Percentiles rank a stretch among this genome's conserved stretches.
Evolutionary conservation across 2,113 vertebrate species (phyloP).

Genomic region (Laterallus jamaicensis): DNA sequence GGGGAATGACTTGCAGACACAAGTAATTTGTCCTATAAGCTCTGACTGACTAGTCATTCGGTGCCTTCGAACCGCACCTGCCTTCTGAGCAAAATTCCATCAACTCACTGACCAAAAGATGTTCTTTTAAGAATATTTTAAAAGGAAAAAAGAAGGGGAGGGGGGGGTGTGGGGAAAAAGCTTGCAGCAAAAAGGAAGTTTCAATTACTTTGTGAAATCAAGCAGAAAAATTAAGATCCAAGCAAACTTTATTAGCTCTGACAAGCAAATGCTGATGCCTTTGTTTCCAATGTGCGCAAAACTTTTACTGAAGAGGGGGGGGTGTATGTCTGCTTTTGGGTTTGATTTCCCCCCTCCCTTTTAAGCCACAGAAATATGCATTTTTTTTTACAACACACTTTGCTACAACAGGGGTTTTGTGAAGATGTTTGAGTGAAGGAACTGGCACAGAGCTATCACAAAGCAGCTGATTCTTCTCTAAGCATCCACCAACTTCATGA

Average conservation of each 20-base stretch:
- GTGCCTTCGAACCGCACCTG: not conserved
- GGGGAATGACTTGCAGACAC: conserved; percentile 42
- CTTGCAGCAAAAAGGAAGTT: conserved; percentile 78
- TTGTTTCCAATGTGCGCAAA: conserved; percentile 53
- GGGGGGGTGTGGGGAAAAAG: not conserved
- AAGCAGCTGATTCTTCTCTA: conserved; percentile 18
- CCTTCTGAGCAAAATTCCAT: conserved; percentile 68
- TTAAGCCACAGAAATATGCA: not conserved
- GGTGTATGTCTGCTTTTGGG: not conserved
- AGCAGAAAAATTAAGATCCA: conserved; percentile 84
- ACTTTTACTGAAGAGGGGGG: not conserved
- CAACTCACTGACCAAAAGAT: conserved; percentile 74
- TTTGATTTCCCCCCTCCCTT: not conserved
- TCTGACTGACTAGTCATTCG: conserved; percentile 20
- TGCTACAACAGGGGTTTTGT: not conserved
- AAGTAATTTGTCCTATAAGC: conserved; percentile 46
- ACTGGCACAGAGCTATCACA: not conserved
- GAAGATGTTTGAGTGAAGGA: not conserved
- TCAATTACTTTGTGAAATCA: conserved; percentile 84
- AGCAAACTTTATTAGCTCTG: conserved; percentile 82
- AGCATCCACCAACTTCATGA: not conserved
- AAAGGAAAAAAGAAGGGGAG: not conserved
- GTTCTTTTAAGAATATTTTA: conserved; percentile 67
- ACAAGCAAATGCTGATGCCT: conserved; percentile 75
- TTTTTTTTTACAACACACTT: not conserved